Base-by-base conservation (phyloP, 2,888 invertebrate genomes). In the Sturmia bella region DNA sequence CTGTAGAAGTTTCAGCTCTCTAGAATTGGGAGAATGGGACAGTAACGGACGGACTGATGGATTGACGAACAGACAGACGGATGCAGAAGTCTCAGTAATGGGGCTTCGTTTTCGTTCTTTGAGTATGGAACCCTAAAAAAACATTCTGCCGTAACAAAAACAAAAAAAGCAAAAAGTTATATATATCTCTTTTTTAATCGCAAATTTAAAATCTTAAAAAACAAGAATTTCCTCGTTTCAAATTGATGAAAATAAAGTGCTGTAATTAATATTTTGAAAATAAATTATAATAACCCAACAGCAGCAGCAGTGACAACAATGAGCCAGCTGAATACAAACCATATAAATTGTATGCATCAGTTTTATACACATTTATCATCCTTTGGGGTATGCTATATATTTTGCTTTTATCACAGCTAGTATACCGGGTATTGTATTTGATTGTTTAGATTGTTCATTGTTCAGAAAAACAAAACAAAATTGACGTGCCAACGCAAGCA, bases 251-350 rank as follows among this genome's bases (percentile, higher is more conserved):
- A 66, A 66, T 17, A 57, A 57, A 48, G 17, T 66, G n/a, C 17
- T 50, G 19, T 66, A 57, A 66, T 59, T 68, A 66, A 75, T 68
- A 52, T 57, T 57, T 61, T 15, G 0, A 3, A 43, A 52, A 52
- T 52, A 75, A 68, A 59, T 75, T 59, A 59, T 43, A n/a, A 15
- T 5, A 17, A 45, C n/a, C n/a, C 32, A 57, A 37, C 45, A 45
- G 48, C 45, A 45, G 48, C 45, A 57, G 39, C 50, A 11, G 39
- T 52, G 37, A 11, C 3, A 45, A 48, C 6, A 54, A 32, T 12
- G 32, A n/a, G 39, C 5, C 9, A 21, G 6, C n/a, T 3, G 12
- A 39, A 66, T 6, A 12, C 43, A 19, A 21, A 41, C 0, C 12
- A 24, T 15, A 37, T 17, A 66, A 45, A 45, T 63, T 41, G 41